Evolutionary conservation across 2,797 vertebrate species (phyloP).

Genomic region (Avahi laniger): DNA sequence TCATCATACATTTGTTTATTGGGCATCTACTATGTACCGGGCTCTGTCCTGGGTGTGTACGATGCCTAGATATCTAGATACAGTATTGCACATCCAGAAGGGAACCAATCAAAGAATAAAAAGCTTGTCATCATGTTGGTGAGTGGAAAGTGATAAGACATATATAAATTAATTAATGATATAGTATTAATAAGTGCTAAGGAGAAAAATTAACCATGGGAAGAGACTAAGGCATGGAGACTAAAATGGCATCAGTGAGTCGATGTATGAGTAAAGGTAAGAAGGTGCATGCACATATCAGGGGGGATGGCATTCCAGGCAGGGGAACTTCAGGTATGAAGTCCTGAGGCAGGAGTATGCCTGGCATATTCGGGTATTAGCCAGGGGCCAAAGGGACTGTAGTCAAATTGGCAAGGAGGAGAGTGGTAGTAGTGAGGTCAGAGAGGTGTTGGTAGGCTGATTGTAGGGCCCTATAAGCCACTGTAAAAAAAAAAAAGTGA

Average conservation of each 20-base stretch:
- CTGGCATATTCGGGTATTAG: not conserved
- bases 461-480: not conserved
- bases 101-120: not conserved
- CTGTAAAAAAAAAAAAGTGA: not conserved
- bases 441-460: not conserved
- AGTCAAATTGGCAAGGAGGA: not conserved
- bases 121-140: not conserved
- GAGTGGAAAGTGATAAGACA: not conserved
- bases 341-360: not conserved
- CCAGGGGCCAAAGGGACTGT: not conserved
- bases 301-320: not conserved
- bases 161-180: slow-evolving; percentile 15
- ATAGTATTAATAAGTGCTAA: not conserved
- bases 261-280: not conserved
- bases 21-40: not conserved
- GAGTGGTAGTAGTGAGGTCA: not conserved
- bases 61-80: not conserved
- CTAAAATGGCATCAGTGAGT: not conserved
- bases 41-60: not conserved
- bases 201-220: not conserved
- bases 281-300: not conserved
- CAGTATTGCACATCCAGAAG: not conserved
- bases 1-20: not conserved
- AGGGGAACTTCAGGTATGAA: not conserved
- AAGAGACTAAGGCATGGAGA: not conserved